These are phyloP conservation scores for Ranitomeya variabilis DNA, from an alignment of 2,113 vertebrate genomes.

Conservation along the genomic window DNA sequence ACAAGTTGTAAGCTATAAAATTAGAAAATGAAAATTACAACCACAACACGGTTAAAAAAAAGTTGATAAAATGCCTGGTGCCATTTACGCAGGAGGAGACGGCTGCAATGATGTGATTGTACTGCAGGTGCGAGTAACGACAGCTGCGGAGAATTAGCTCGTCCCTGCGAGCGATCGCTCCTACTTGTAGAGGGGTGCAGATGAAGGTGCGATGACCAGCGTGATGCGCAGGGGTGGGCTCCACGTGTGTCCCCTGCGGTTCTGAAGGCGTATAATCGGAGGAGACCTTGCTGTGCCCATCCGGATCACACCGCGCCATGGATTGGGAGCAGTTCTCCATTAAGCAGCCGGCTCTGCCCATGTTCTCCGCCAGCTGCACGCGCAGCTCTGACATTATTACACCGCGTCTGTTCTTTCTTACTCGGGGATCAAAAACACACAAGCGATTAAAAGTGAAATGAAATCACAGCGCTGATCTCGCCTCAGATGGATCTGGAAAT, in stretches of 20 bases:
- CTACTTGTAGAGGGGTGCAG: not conserved
- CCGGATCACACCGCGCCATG: not conserved
- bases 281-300: not conserved
- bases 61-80: too few relatives aligned
- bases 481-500: conserved; percentile 12
- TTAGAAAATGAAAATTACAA: too few relatives aligned
- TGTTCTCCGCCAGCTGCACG: conserved; percentile 13
- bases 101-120: not conserved
- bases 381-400: not conserved
- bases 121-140: not conserved
- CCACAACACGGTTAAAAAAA: too few relatives aligned
- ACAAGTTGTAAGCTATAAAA: too few relatives aligned
- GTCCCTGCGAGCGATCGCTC: not conserved
- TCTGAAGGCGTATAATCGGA: not conserved
- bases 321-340: conserved; percentile 33
- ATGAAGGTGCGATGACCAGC: not conserved
- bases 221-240: not conserved
- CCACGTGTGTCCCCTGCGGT: not conserved
- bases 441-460: conserved; percentile 29
- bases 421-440: conserved; percentile 6
- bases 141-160: conserved; percentile 1
- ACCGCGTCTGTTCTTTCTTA: conserved; percentile 13
- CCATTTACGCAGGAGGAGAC: too few relatives aligned
- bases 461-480: conserved; percentile 11
- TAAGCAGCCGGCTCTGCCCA: not conserved